Evolutionary conservation across 2,888 invertebrate genomes (phyloP).

Genomic region (Nymphalis c-album): DNA sequence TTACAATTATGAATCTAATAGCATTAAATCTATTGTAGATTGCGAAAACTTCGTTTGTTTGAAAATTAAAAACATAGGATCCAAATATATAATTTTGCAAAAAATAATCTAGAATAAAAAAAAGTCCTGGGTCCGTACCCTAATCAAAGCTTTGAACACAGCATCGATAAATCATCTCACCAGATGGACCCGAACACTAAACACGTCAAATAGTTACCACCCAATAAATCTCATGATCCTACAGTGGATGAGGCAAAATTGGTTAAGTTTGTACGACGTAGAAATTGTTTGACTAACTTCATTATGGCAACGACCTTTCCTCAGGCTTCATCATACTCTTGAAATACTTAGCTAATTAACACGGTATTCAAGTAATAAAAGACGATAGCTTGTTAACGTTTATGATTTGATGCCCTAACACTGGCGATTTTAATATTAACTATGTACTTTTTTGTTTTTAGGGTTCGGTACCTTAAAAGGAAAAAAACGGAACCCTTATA

Average conservation of each 20-base stretch:
- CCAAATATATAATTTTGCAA: not conserved
- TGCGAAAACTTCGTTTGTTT: too few species aligned
- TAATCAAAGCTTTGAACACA: constrained; percentile 2
- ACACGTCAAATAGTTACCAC: constrained; percentile 42
- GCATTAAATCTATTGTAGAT: too few species aligned
- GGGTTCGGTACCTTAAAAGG: too few species aligned
- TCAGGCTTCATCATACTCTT: constrained; percentile 24
- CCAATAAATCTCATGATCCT: constrained; percentile 51
- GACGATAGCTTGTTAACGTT: constrained; percentile 11
- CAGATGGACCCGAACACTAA: constrained; percentile 33
- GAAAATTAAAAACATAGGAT: too few species aligned
- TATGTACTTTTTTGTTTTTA: too few species aligned
- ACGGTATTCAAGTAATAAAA: constrained; percentile 14
- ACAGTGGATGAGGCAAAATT: constrained; percentile 54
- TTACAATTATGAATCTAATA: too few species aligned
- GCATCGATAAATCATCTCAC: constrained; percentile 20
- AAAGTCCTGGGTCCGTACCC: not conserved
- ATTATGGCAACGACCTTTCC: constrained; percentile 49
- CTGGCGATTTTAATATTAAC: not conserved
- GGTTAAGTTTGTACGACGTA: constrained; percentile 65
- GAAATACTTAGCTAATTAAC: constrained; percentile 20
- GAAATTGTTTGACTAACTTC: constrained; percentile 59
- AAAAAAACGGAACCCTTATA: too few species aligned
- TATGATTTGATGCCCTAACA: not conserved
- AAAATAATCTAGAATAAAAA: not conserved